Base-by-base conservation (phyloP, 2,888 invertebrate species). In the Eilema caniola region DNA sequence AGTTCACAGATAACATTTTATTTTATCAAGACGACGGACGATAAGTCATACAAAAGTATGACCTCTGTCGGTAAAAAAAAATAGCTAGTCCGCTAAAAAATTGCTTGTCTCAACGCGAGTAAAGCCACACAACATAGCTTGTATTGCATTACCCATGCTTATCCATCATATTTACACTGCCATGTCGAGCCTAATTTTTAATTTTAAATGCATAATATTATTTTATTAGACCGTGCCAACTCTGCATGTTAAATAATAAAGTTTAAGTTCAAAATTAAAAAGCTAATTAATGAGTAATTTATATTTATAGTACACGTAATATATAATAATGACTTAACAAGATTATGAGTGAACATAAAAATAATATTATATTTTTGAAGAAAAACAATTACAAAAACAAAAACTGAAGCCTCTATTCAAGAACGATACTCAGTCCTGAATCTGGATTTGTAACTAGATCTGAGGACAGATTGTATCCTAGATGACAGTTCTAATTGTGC, bases 271-370 rank as follows among this genome's bases (percentile, higher is more conserved):
- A 69, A 41, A 75, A 67, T 77, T 75, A 71, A 79, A 37, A 75
- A 64, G 68, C 24, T 77, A 67, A 81, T 76, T 78, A 75, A 76
- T 73, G 76, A 77, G 63, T 60, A 70, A 75, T 73, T 70, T 74
- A 76, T 78, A 67, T 71, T 66, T 75, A 77, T 76, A 41, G 16
- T 47, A 68, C 77, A 79, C 74, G 72, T 75, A 59, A 65, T 72
- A 60, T 41, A 67, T 57, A 57, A 33, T 56, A 65, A 65, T 65
- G 12, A 33, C 28, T 56, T 47, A 56, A 31, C 53, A 31, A 64
- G 23, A n/a, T n/a, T n/a, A n/a, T n/a, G n/a, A n/a, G 14, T 56
- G 33, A 65, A 57, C 12, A 14, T 5, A 37, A 62, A 37, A 24
- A 37, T 37, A 37, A 37, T 37, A 7, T 33, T 7, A 23, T 47